These are phyloP conservation scores for Poecile atricapillus DNA, from an alignment of 2,113 vertebrate species.

Conservation along the genomic window DNA sequence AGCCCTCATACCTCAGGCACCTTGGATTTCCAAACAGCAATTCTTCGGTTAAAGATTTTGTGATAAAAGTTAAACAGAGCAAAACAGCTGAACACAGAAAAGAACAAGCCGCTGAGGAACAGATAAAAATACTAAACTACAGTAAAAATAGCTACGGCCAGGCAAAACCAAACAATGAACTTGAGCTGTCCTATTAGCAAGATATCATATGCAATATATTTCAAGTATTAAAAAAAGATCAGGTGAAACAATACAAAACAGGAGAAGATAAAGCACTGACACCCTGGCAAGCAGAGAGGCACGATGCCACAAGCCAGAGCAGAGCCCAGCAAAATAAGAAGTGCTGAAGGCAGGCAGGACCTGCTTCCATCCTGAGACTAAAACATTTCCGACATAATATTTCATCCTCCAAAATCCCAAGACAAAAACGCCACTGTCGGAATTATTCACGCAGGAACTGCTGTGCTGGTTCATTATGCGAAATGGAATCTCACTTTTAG, in stretches of 20 bases:
- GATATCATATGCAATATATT: neutral
- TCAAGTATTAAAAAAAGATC: neutral
- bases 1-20: neutral
- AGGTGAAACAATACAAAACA: neutral
- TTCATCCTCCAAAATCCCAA: conserved; percentile 48
- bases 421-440: neutral
- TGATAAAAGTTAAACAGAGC: conserved; percentile 23
- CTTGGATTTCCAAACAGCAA: neutral
- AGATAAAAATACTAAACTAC: neutral
- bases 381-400: conserved; percentile 42
- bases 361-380: conserved; percentile 26
- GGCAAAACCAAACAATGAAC: neutral
- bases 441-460: conserved; percentile 55
- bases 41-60: conserved; percentile 4
- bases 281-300: neutral
- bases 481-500: conserved; percentile 70
- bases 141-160: neutral
- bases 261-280: neutral
- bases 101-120: neutral
- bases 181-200: neutral
- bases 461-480: conserved; percentile 63
- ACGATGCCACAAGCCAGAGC: neutral
- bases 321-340: neutral
- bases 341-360: conserved; percentile 25
- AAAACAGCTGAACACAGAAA: neutral